Conservation (phyloP, 2,888 invertebrate genomes). For the Meandrusa payeni region DNA sequence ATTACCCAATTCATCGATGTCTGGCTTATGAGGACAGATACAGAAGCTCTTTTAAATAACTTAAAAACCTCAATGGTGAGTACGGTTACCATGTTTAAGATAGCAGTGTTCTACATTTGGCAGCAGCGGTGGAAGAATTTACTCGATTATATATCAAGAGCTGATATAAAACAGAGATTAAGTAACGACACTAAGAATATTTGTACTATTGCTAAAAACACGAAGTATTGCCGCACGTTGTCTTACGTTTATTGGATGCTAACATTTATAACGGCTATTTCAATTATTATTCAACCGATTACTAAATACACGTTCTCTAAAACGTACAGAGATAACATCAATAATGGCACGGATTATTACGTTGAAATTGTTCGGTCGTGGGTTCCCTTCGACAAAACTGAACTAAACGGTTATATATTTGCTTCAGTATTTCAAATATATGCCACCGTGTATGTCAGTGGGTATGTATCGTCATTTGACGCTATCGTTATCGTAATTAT, state of each 20-base stretch:
- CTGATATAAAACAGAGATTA: slow-evolving; percentile 43
- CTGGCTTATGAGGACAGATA: slow-evolving; percentile 50
- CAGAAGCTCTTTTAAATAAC: slow-evolving; percentile 50
- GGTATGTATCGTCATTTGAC: slow-evolving; percentile 59
- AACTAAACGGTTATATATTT: slow-evolving; percentile 39
- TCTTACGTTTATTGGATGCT: slow-evolving; percentile 53
- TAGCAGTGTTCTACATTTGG: slow-evolving; percentile 48
- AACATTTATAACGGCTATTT: slow-evolving; percentile 49
- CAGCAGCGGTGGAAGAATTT: slow-evolving; percentile 48
- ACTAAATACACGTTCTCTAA: slow-evolving; percentile 43
- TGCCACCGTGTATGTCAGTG: slow-evolving; percentile 49
- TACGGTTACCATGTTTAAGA: slow-evolving; percentile 49
- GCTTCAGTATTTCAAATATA: slow-evolving; percentile 48
- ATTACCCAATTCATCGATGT: slow-evolving; percentile 51
- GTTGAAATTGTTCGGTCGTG: slow-evolving; percentile 55
- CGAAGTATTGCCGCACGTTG: slow-evolving; percentile 49
- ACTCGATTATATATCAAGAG: slow-evolving; percentile 48
- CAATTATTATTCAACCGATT: slow-evolving; percentile 48
- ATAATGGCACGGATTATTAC: slow-evolving; percentile 45
- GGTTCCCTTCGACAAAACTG: slow-evolving; percentile 56
- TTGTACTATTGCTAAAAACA: slow-evolving; percentile 37
- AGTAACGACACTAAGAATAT: slow-evolving; percentile 38
- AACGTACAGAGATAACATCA: slow-evolving; percentile 44
- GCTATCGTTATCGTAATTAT: slow-evolving; percentile 54
- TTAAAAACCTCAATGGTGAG: slow-evolving; percentile 57